A percentile compares a stretch with the other conserved stretches of the same genome.
Evolutionary conservation across 1,140 invertebrate genomes (phyloP).

Genomic region (Eriosoma lanigerum): DNA sequence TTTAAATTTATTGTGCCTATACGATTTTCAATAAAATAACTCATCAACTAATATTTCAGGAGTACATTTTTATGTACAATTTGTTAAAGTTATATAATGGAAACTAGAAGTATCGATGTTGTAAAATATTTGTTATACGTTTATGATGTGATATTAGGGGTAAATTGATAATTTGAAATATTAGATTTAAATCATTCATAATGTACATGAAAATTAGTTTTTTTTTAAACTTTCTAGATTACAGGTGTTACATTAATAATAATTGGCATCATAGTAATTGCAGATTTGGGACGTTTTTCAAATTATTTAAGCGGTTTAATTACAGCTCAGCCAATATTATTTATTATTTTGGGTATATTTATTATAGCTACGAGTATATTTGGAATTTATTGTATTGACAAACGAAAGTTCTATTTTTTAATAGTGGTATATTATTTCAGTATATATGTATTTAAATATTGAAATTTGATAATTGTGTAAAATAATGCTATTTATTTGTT

Average conservation of each 20-base stretch:
- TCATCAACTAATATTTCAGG: too few species aligned
- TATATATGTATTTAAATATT: not conserved
- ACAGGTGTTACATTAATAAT: slow-evolving; percentile 41
- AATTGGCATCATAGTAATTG: slow-evolving; percentile 33
- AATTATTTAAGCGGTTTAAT: slow-evolving; percentile 31
- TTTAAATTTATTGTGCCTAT: too few species aligned
- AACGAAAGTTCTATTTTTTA: slow-evolving; percentile 25
- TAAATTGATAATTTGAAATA: not conserved
- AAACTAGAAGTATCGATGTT: not conserved
- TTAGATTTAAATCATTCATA: not conserved
- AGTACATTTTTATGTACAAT: too few species aligned
- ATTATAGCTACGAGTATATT: not conserved
- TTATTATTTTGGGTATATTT: slow-evolving; percentile 32
- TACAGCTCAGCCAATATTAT: slow-evolving; percentile 23
- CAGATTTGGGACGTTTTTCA: slow-evolving; percentile 46
- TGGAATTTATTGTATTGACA: slow-evolving; percentile 44
- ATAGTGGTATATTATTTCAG: slow-evolving; percentile 10
- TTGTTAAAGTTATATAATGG: slow-evolving; percentile 15
- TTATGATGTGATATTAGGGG: slow-evolving; percentile 39
- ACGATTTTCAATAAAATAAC: too few species aligned
- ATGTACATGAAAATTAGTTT: not conserved
- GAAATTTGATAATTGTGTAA: not conserved
- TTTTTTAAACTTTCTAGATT: slow-evolving; percentile 20
- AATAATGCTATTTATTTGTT: not conserved
- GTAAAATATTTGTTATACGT: slow-evolving; percentile 43